Base-by-base conservation (phyloP, 2,888 invertebrate genomes). In the Malacosoma neustria region DNA sequence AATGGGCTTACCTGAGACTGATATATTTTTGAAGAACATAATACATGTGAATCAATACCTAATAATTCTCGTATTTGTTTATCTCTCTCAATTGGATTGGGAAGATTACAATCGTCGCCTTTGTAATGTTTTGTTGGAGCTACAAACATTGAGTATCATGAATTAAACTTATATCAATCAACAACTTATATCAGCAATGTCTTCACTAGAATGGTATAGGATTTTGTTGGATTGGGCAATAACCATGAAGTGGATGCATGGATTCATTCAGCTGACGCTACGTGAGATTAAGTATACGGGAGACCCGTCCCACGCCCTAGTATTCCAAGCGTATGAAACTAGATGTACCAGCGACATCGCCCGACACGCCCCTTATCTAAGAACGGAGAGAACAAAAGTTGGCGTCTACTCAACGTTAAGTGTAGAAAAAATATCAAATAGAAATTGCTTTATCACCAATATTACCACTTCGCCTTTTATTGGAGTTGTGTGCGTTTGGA, bases 61-160 rank as follows among this genome's bases (percentile, higher is more conserved):
- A 81, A 65, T n/a, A 80, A 57, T 36, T 63, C 55, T 36, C 70
- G 60, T 14, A 82, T 77, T 49, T 82, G 74, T 43, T 61, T 69
- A 40, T 81, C 80, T 42, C 81, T 64, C 38, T 64, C 60, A 15
- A 71, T 41, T 2, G 81, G 81, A 42, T 77, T 61, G 7, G 49
- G 35, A 11, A 77, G 46, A 0, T 51, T 46, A 45, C 81, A 81
- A 15, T 65, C 52, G 40, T 82, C 81, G n/a, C 76, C 81, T 36
- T 53, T 62, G 42, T 57, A 77, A 49, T 81, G 81, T 45, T 75
- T 80, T 15, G 53, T 49, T 4, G 62, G 59, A 30, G 58, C 72
- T 79, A 45, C n/a, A 52, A 53, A 41, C 39, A n/a, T 35, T 32
- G 11, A 32, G 32, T 6, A 30, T 31, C 7, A 13, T 31, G 7